Evolutionary conservation across 2,797 vertebrate genomes (phyloP), one percentile per base, ranked within the genome.

Genomic region (Amniataba percoides): DNA sequence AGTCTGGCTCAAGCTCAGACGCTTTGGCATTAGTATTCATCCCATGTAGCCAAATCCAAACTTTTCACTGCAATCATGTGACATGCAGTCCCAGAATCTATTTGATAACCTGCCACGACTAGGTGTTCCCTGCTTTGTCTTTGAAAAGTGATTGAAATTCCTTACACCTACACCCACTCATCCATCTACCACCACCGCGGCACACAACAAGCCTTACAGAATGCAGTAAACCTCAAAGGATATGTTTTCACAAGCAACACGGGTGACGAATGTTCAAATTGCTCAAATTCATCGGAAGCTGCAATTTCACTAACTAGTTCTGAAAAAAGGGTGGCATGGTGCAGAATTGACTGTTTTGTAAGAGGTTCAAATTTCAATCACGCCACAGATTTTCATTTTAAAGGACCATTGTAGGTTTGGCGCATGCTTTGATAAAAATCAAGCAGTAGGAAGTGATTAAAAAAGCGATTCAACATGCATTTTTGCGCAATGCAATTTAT

Each of bases 91-190:
- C 78, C 55, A 45, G 71, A 83, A 88, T 89, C 81, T 87, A 74
- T 90, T 84, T 92, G 92, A 94, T 90, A 90, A 91, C 88, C 89
- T 88, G 87, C 85, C 89, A 91, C 74, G 25, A 76, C 65, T 42
- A 80, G 83, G 80, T 82, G 85, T 72, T 90, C 81, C 82, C 85
- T 89, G 78, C 88, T 93, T 90, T 88, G 92, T 94, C 92, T 93
- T 88, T 92, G 87, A 92, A 71, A 88, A 82, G 84, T 86, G 88
- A 92, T 92, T 93, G 92, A 89, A 91, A 93, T 93, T 93, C 91
- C 51, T 84, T 3, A 79, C 88, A 82, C 82, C 79, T 80, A 61
- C 80, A 78, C 86, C 83, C 87, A 81, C 88, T 80, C 87, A 68
- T 73, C 77, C 65, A 62, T 82, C 75, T 16, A 74, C 59, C 73